A percentile compares a stretch with the other conserved stretches of the same genome.
Evolutionary conservation across 2,797 vertebrate genomes (phyloP).

Genomic region (Protosalanx chinensis): DNA sequence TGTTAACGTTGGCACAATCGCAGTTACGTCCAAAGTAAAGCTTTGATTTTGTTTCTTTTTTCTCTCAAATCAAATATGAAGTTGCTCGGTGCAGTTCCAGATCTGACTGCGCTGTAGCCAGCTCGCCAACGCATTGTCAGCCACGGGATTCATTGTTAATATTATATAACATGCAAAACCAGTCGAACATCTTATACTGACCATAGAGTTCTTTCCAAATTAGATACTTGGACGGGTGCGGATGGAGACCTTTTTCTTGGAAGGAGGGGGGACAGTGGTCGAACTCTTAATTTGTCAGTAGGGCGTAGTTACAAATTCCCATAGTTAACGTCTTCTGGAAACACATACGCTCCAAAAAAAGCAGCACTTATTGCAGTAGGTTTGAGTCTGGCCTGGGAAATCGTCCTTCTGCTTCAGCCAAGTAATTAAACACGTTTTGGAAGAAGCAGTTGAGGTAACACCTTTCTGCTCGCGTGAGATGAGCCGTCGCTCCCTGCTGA

Average conservation of each 20-base stretch:
- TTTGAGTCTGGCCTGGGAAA: neutral
- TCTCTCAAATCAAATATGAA: constrained; percentile 5
- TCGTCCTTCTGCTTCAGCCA: neutral
- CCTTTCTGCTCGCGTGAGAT: constrained; percentile 10
- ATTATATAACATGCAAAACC: neutral
- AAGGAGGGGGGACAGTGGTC: no score
- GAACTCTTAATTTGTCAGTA: no score
- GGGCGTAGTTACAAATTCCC: no score
- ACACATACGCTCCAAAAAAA: no score
- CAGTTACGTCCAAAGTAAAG: constrained; percentile 19
- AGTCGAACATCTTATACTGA: neutral
- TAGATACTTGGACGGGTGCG: no score
- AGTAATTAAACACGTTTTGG: constrained; percentile 11
- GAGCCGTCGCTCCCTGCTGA: constrained; percentile 7
- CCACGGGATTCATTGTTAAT: neutral
- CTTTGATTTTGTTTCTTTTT: constrained; percentile 3
- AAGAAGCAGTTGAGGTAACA: constrained; percentile 15
- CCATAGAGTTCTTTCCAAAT: no score
- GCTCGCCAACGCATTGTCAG: neutral
- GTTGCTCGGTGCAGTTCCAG: neutral
- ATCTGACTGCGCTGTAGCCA: neutral
- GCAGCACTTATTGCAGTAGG: neutral
- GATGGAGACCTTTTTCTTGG: no score
- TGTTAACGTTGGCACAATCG: constrained; percentile 18
- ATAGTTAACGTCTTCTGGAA: no score